Conservation (phyloP, 2,797 vertebrate species). For the Chaenodraco wilsoni region DNA sequence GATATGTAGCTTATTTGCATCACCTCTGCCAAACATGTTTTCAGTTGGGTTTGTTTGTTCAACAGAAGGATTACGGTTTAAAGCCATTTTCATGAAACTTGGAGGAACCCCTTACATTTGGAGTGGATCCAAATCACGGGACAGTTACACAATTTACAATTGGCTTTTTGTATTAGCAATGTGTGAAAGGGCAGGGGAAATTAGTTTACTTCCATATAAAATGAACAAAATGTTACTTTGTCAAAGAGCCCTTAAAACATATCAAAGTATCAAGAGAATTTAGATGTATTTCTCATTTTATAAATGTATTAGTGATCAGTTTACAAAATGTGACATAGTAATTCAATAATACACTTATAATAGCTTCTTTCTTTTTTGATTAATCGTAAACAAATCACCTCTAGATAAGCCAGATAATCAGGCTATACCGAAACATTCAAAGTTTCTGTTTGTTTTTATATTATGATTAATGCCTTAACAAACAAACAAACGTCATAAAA, state of each 20-base stretch:
- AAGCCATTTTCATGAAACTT: too few species aligned
- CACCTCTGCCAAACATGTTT: too few species aligned
- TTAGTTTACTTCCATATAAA: not conserved
- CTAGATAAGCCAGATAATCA: slow-evolving; percentile 14
- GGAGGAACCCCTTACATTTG: too few species aligned
- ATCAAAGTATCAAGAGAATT: too few species aligned
- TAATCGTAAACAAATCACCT: slow-evolving; percentile 2
- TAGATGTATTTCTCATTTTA: not conserved
- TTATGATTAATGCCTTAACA: not conserved
- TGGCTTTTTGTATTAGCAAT: too few species aligned
- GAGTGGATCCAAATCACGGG: too few species aligned
- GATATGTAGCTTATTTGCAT: not conserved
- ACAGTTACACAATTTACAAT: too few species aligned
- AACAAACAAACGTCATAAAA: slow-evolving; percentile 1
- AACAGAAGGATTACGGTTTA: too few species aligned
- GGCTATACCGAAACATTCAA: not conserved
- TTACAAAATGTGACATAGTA: not conserved
- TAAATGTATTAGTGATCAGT: not conserved
- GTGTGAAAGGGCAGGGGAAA: not conserved
- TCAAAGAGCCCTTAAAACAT: not conserved
- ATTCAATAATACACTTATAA: not conserved
- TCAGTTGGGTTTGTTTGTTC: too few species aligned
- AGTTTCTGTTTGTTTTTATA: slow-evolving; percentile 23
- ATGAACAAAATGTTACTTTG: not conserved
- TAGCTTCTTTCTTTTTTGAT: slow-evolving; percentile 7